Percentiles rank a stretch among this genome's conserved stretches.
Conservation (phyloP, 2,113 vertebrate genomes). For the Ovis aries region ARS-UI_Ramb_v3.0 NC_056068.1:8691501-8692000, state of each 20-base stretch:
- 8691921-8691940: not conserved
- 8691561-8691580: not conserved
- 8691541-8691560: not conserved
- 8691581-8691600: not conserved
- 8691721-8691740: not conserved
- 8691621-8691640: not conserved
- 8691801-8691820: not conserved
- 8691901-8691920: not conserved
- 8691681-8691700: not conserved
- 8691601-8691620: not conserved
- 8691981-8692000: not conserved
- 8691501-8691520: not conserved
- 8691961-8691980: not conserved
- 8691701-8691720: not conserved
- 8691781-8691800: not conserved
- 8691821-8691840: not conserved
- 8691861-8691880: not conserved
- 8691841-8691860: not conserved
- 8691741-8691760: not conserved
- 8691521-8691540: not conserved
- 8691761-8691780: conserved; percentile 1
- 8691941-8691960: not conserved
- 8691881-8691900: not conserved
- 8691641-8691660: not conserved
- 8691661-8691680: not conserved